A percentile compares a stretch with the other conserved stretches of the same genome.
Evolutionary conservation across 2,797 vertebrate species (phyloP).

Genomic region (Chelon auratus): DNA sequence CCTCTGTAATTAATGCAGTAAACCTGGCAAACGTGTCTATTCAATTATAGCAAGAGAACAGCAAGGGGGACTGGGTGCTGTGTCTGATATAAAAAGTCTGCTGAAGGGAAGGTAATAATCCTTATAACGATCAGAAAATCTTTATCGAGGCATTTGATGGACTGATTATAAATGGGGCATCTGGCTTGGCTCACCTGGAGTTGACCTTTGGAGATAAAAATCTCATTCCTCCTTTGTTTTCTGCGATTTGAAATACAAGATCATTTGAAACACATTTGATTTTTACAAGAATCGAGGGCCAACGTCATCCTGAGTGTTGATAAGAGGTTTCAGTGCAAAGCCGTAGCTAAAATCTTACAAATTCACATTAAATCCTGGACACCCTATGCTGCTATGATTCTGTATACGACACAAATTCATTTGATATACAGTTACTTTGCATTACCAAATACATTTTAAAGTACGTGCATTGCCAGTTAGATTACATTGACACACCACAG

Average conservation of each 20-base stretch:
- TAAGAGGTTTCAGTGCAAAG: neutral
- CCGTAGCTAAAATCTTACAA: neutral
- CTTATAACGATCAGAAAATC: slow-evolving; percentile 2
- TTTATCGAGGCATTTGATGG: neutral
- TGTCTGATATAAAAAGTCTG: neutral
- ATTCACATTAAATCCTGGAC: neutral
- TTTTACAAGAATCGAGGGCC: neutral
- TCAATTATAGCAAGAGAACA: slow-evolving; percentile 35
- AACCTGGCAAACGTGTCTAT: slow-evolving; percentile 24
- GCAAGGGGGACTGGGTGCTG: slow-evolving; percentile 1
- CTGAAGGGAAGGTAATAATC: slow-evolving; percentile 8
- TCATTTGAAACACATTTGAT: neutral
- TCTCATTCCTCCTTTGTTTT: neutral
- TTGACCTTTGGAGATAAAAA: neutral
- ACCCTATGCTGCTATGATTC: neutral
- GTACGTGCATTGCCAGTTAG: neutral
- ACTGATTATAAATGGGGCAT: neutral
- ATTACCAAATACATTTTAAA: neutral
- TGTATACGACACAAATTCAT: neutral
- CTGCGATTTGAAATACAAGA: neutral
- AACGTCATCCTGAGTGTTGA: neutral
- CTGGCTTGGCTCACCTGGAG: neutral
- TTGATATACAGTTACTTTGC: too few relatives aligned
- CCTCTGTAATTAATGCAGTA: slow-evolving; percentile 31
- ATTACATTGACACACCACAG: too few relatives aligned